These are phyloP conservation scores for Zelostemma sp. DNA, from an alignment of 1,140 invertebrate species.

Conservation along the genomic window DNA sequence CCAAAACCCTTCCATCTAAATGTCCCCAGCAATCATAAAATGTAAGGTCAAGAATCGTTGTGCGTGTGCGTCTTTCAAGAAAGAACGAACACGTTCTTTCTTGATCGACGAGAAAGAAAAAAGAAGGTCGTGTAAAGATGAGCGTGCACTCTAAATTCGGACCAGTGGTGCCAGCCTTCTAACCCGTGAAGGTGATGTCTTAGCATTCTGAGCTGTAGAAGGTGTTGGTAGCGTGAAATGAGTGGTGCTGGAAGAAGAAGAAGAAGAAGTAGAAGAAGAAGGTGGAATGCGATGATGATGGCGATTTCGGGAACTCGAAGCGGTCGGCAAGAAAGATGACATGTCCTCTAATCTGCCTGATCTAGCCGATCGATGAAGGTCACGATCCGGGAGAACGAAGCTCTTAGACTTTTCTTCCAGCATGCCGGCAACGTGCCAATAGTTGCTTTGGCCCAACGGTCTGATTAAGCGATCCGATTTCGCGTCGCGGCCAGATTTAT, in stretches of 20 bases:
- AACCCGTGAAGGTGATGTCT: conserved; percentile 65
- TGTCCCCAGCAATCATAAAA: too few relatives aligned
- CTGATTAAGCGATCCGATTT: conserved; percentile 50
- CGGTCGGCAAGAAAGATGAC: conserved; percentile 41
- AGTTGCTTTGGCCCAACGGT: conserved; percentile 50
- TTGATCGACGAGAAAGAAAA: too few relatives aligned
- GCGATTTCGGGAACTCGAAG: conserved; percentile 47
- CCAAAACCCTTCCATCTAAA: too few relatives aligned
- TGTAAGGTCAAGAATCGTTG: too few relatives aligned
- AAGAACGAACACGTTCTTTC: too few relatives aligned
- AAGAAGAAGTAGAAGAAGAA: conserved; percentile 66
- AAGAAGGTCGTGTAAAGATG: conserved; percentile 9
- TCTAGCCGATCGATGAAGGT: conserved; percentile 44
- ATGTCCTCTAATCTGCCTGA: conserved; percentile 42
- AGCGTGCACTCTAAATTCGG: conserved; percentile 49
- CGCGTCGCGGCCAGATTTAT: conserved; percentile 12
- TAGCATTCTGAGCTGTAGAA: conserved; percentile 47
- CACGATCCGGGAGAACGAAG: conserved; percentile 60
- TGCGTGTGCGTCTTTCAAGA: too few relatives aligned
- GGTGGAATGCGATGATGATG: conserved; percentile 53
- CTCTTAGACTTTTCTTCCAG: conserved; percentile 61
- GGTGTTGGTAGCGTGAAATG: conserved; percentile 64
- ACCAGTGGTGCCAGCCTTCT: conserved; percentile 53
- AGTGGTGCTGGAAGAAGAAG: conserved; percentile 68
- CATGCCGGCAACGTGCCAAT: conserved; percentile 53